phyloP scores from a whole-genome alignment of 2,113 vertebrate genomes.

The Callipepla californica region DNA sequence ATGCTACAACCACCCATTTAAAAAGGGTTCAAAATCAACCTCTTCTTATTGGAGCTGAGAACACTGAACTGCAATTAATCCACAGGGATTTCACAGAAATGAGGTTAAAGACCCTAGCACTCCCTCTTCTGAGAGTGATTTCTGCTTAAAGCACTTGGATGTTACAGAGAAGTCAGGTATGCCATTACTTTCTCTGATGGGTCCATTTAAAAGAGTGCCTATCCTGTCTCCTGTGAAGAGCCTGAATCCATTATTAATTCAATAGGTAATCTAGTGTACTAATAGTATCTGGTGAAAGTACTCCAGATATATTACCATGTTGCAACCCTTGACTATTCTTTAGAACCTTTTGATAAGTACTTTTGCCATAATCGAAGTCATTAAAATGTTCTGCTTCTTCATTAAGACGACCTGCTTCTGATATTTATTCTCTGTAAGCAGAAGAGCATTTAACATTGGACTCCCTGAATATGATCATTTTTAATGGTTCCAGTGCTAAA shows the following conservation, averaged over 20 bases:
- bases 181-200: not conserved
- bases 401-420: not conserved
- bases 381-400: conserved; percentile 20
- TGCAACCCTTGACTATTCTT: not conserved
- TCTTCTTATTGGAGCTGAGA: not conserved
- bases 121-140: not conserved
- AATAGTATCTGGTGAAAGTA: not conserved
- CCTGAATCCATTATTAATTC: conserved; percentile 8
- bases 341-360: conserved; percentile 6
- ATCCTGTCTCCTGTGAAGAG: not conserved
- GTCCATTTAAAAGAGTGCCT: not conserved
- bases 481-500: not conserved
- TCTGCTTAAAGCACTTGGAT: not conserved
- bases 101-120: not conserved
- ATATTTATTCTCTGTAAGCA: not conserved
- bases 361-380: conserved; percentile 9
- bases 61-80: not conserved
- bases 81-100: not conserved
- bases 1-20: not conserved
- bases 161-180: not conserved
- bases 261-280: not conserved
- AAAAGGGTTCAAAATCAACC: not conserved
- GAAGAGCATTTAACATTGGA: not conserved
- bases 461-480: not conserved
- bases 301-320: not conserved